Evolutionary conservation across 2,888 invertebrate species (phyloP), one percentile per base, ranked within the genome.

Genomic region (Peribatodes rhomboidaria): DNA sequence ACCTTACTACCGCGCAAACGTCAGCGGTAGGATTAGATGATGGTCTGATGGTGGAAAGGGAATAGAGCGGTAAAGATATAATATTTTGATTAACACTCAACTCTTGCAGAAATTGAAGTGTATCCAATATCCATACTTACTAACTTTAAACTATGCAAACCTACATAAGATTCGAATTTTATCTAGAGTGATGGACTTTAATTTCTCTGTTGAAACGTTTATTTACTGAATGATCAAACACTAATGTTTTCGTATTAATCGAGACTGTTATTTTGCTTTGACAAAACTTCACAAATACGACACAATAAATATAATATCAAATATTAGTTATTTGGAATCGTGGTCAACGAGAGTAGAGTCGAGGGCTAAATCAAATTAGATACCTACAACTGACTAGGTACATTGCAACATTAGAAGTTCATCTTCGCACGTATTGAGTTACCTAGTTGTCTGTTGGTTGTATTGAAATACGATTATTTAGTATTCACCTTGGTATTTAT

Each of bases 401-500:
- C 37, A 16, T 50, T 55, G 31, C 55, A 44, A 56, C 42, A 50
- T 62, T 61, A 55, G 50, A 62, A 46, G 56, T 50, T 57, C 56
- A 58, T 63, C 58, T 58, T 53, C 53, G 42, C 47, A 47, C 22
- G 22, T 31, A 54, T 64, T 44, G 13, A 58, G 13, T 44, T 55
- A 50, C 20, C 54, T 31, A 31, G 39, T 44, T 44, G 42, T 31
- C 18, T 50, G 37, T 44, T 55, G 50, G 37, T 44, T 55, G 50
- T 39, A 50, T 60, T 49, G 33, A 54, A 58, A 57, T 61, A 41
- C 33, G 44, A 39, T 56, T 39, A 60, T 59, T 65, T 55, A 52
- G 60, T 61, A 53, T 52, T 65, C 65, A 64, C 69, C 72, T 70
- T 70, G 72, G 56, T 69, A 70, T 72, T 69, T 65, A 62, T 63